Conservation (phyloP, 2,888 invertebrate genomes). For the Choreutis nemorana region DNA sequence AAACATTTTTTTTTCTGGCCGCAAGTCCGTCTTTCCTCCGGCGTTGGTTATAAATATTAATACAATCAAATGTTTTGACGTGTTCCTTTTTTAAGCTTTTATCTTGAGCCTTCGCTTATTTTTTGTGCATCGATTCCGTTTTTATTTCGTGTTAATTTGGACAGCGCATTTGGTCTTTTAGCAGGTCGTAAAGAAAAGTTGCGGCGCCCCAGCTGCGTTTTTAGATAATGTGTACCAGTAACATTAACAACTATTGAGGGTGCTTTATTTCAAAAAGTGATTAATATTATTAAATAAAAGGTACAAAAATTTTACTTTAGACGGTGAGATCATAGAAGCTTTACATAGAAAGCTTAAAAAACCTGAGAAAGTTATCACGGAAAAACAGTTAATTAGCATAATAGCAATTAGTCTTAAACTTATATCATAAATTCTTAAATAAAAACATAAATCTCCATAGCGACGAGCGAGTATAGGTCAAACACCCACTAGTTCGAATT, state of each 20-base stretch:
- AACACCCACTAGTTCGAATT: conserved; percentile 49
- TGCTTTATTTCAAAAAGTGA: no score
- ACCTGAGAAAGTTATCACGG: conserved; percentile 15
- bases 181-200: conserved; percentile 63
- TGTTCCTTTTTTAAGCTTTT: conserved; percentile 63
- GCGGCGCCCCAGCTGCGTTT: conserved; percentile 35
- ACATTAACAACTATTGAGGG: no score
- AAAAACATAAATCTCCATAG: conserved; percentile 61
- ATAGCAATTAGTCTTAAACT: conserved; percentile 56
- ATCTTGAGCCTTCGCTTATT: conserved; percentile 61
- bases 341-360: no score
- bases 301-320: no score
- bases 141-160: conserved; percentile 67
- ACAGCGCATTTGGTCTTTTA: conserved; percentile 65
- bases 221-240: no score
- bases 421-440: conserved; percentile 58
- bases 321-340: no score
- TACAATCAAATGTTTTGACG: conserved; percentile 68
- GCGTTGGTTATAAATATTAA: conserved; percentile 64
- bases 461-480: conserved; percentile 51
- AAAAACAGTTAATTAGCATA: conserved; percentile 54
- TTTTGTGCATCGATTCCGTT: conserved; percentile 58
- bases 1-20: conserved; percentile 56
- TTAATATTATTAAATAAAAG: no score
- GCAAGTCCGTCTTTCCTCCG: conserved; percentile 51